These are phyloP conservation scores for Nephotettix cincticeps DNA, from an alignment of 1,140 invertebrate species.

Conservation along the genomic window DNA sequence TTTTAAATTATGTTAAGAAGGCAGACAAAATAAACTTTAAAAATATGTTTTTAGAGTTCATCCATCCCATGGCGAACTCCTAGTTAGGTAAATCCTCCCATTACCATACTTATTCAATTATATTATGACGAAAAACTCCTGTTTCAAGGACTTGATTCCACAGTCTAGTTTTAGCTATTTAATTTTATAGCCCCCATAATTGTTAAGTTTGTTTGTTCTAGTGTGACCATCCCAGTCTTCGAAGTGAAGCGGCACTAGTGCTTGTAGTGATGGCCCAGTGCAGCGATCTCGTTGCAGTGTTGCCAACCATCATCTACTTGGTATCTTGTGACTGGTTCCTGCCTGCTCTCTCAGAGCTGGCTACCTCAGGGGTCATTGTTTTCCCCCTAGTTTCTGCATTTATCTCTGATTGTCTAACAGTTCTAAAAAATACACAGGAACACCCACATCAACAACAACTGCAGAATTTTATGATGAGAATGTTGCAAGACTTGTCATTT, in stretches of 20 bases:
- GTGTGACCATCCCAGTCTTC: slow-evolving; percentile 27
- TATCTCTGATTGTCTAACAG: slow-evolving; percentile 46
- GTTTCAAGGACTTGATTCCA: no score
- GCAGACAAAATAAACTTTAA: no score
- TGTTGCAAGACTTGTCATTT: no score
- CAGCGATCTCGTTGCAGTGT: slow-evolving; percentile 46
- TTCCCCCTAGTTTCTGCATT: slow-evolving; percentile 55
- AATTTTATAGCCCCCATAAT: no score
- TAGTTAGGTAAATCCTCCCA: no score
- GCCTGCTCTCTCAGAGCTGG: slow-evolving; percentile 52
- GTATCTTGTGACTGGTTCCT: slow-evolving; percentile 53
- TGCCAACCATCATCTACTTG: slow-evolving; percentile 53
- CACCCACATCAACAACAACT: neutral
- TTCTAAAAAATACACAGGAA: slow-evolving; percentile 16
- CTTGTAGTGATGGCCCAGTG: slow-evolving; percentile 29
- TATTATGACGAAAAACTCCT: no score
- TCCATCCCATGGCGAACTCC: no score
- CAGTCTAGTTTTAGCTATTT: no score
- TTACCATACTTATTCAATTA: no score
- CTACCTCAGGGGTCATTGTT: slow-evolving; percentile 51
- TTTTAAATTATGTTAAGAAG: no score
- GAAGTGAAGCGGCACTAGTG: slow-evolving; percentile 26
- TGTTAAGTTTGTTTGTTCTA: slow-evolving; percentile 17
- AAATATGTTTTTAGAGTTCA: no score
- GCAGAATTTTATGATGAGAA: neutral